phyloP scores from a whole-genome alignment of 2,888 invertebrate species.

The Bellardia bayeri region DNA sequence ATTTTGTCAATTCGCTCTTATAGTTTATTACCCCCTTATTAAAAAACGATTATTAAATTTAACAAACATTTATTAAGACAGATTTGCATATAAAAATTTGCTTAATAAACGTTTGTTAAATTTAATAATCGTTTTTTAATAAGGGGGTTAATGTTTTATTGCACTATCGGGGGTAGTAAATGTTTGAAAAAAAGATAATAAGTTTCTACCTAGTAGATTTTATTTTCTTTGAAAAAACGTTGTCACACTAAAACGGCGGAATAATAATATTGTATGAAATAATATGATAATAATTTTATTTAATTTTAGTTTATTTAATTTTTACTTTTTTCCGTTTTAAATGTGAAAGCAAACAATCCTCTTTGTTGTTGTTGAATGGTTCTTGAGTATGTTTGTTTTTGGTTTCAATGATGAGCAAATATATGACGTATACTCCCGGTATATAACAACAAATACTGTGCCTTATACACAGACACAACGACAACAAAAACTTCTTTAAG shows the following conservation, averaged over 20 bases:
- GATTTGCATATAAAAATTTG: no score
- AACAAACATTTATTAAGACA: no score
- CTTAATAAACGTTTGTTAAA: no score
- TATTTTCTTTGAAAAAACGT: background rate
- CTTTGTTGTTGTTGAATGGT: conserved; percentile 31
- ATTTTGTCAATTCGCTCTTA: background rate
- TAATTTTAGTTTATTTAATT: conserved; percentile 26
- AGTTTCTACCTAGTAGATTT: background rate
- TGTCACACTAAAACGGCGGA: conserved; percentile 2
- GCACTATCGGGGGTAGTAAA: background rate
- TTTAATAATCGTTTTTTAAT: no score
- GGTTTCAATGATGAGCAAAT: conserved; percentile 30
- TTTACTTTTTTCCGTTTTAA: conserved; percentile 9
- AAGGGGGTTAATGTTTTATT: conserved; percentile 1
- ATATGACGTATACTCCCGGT: conserved; percentile 31
- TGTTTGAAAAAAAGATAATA: background rate
- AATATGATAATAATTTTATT: conserved; percentile 25
- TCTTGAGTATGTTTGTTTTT: conserved; percentile 24
- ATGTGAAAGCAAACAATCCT: conserved; percentile 54
- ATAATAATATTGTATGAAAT: conserved; percentile 33
- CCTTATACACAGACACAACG: background rate
- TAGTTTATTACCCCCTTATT: no score
- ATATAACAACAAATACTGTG: background rate
- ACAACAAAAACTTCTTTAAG: conserved; percentile 18
- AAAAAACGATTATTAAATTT: no score